Evolutionary conservation across 2,888 invertebrate species (phyloP).

Genomic region (Byasa hedistus): DNA sequence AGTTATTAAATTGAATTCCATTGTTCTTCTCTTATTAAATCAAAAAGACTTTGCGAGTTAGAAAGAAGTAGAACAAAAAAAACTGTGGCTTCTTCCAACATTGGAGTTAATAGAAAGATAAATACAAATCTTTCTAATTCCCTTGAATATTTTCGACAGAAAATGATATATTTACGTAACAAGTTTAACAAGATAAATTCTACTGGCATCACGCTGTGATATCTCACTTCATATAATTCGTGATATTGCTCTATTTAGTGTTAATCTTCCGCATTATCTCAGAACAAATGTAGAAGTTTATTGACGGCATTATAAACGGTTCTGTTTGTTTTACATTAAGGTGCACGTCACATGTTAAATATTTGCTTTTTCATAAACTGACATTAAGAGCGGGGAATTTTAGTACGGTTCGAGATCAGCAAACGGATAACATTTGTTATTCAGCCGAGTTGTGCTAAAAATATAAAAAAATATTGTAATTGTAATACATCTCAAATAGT

Average conservation of each 20-base stretch:
- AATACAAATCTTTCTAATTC: neutral
- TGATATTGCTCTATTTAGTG: slow-evolving; percentile 25
- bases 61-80: too few relatives aligned
- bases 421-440: neutral
- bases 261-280: slow-evolving; percentile 35
- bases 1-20: too few relatives aligned
- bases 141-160: neutral
- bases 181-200: slow-evolving; percentile 2
- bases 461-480: neutral
- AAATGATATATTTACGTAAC: neutral
- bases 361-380: slow-evolving; percentile 2
- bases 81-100: too few relatives aligned
- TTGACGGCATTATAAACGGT: slow-evolving; percentile 41
- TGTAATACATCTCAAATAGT: neutral
- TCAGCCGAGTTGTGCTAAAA: neutral
- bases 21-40: too few relatives aligned
- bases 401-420: neutral
- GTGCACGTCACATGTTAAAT: slow-evolving; percentile 11
- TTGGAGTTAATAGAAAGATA: neutral
- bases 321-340: slow-evolving; percentile 9
- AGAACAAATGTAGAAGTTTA: slow-evolving; percentile 54
- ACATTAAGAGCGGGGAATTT: neutral
- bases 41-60: too few relatives aligned
- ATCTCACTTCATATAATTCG: slow-evolving; percentile 14
- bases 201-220: neutral